Evolutionary conservation across 2,113 vertebrate species (phyloP).

Genomic region (Eulemur rufifrons): DNA sequence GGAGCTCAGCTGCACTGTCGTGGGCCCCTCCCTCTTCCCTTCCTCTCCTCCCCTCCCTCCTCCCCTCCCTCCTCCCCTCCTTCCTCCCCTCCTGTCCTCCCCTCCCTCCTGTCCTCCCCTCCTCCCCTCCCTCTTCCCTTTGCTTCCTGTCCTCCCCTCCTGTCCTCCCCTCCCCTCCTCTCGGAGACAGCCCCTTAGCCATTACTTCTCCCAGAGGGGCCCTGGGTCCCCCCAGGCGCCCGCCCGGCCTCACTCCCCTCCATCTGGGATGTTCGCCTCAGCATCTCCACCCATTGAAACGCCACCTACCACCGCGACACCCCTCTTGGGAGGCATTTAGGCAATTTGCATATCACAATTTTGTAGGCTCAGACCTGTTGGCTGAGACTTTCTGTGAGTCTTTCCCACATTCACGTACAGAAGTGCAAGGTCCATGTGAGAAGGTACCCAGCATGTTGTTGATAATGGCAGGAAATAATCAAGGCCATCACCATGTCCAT

Average conservation of each 20-base stretch:
- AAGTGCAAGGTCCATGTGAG: not conserved
- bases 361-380: accelerated
- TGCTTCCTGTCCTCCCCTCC: too few species aligned
- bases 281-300: not conserved
- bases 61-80: too few species aligned
- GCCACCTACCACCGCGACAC: not conserved
- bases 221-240: not conserved
- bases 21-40: not conserved
- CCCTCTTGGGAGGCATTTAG: not conserved
- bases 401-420: not conserved
- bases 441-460: not conserved
- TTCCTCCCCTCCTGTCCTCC: too few species aligned
- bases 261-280: not conserved
- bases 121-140: too few species aligned
- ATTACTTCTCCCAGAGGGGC: not conserved
- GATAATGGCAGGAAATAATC: too few species aligned
- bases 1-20: too few species aligned
- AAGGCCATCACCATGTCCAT: not conserved
- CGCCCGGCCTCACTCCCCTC: not conserved
- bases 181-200: not conserved
- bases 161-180: too few species aligned
- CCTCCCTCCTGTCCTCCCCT: too few species aligned
- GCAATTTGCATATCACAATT: not conserved
- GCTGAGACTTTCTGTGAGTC: not conserved
- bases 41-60: too few species aligned